Base-by-base conservation (phyloP, 2,113 vertebrate genomes). In the Bufo gargarizans region DNA sequence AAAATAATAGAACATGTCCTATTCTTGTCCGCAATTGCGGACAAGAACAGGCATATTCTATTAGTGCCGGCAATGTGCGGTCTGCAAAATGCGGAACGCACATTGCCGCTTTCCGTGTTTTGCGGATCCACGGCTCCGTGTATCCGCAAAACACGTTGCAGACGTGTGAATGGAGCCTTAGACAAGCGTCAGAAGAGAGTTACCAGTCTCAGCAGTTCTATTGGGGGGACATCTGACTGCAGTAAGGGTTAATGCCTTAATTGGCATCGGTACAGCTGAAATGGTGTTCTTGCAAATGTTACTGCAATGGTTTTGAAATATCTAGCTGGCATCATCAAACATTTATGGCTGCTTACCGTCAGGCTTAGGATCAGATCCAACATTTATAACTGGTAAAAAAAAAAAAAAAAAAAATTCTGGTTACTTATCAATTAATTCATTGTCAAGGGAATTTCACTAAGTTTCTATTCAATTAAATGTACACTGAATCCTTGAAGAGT, bases 241-340 rank as follows among this genome's bases (percentile, higher is more conserved):
- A 65, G 65, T 55, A 88, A 74, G 79, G 82, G 82, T 89, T 89
- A 89, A 89, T 84, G 71, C 59, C 71, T 84, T 78, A 45, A 65
- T 78, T 84, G 87, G 87, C 87, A 84, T 33, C 49, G 59, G 17
- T 67, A 69, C 67, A 84, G 72, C 65, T 47, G 74, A 78, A 78
- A 72, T 82, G 72, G 49, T 84, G 82, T 89, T 84, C 56, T 78
- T 78, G 87, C 82, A 89, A 89, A 89, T 89, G 81, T 67, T 84
- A 19, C 82, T 84, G 87, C 87, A 89, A 89, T 89, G 87, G 82
- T 67, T 89, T 84, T 78, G 47, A 89, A 84, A 84, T 78, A 89
- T 84, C 76, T 89, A 84, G 82, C 87, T 89, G 82, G 81, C 72
- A 78, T 89, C 87, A 89, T 89, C 87, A 89, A 89, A 89, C 87